A percentile compares a stretch with the other conserved stretches of the same genome.
These are phyloP conservation scores for Netelia fuscicornis DNA, from an alignment of 2,888 invertebrate species.

Conservation along the genomic window DNA sequence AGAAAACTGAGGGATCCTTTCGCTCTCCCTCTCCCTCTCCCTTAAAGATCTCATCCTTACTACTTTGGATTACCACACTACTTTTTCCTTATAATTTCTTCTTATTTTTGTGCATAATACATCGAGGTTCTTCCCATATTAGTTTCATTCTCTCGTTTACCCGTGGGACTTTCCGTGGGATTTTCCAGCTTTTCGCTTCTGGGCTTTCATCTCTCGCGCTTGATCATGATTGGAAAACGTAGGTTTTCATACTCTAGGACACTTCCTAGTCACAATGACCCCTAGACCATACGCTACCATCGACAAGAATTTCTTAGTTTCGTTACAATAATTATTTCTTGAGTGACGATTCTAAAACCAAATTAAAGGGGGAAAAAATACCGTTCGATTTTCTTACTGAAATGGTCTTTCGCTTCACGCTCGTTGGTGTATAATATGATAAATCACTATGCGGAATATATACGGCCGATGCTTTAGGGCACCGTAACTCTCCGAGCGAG, in stretches of 20 bases:
- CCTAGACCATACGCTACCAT: conserved; percentile 5
- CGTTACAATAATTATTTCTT: neutral
- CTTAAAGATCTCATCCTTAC: neutral
- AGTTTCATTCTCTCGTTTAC: conserved; percentile 37
- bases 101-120: conserved; percentile 43
- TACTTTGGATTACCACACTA: conserved; percentile 16
- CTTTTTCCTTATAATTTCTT: conserved; percentile 49
- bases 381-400: conserved; percentile 23
- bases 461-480: conserved; percentile 41
- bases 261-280: conserved; percentile 33
- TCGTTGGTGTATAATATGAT: conserved; percentile 35
- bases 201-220: conserved; percentile 33
- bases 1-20: conserved; percentile 5
- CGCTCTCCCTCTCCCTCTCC: conserved; percentile 4
- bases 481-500: conserved; percentile 32
- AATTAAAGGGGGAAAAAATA: neutral
- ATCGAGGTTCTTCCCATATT: conserved; percentile 53
- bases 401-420: conserved; percentile 4
- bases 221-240: conserved; percentile 52
- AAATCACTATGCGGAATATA: conserved; percentile 33
- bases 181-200: conserved; percentile 55
- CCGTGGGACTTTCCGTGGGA: conserved; percentile 52
- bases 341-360: conserved; percentile 13
- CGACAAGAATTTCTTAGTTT: conserved; percentile 23
- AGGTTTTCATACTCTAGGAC: conserved; percentile 1